A percentile compares a stretch with the other conserved stretches of the same genome.
Evolutionary conservation across 2,797 vertebrate genomes (phyloP).

Genomic region (Scomberomorus guttatus): DNA sequence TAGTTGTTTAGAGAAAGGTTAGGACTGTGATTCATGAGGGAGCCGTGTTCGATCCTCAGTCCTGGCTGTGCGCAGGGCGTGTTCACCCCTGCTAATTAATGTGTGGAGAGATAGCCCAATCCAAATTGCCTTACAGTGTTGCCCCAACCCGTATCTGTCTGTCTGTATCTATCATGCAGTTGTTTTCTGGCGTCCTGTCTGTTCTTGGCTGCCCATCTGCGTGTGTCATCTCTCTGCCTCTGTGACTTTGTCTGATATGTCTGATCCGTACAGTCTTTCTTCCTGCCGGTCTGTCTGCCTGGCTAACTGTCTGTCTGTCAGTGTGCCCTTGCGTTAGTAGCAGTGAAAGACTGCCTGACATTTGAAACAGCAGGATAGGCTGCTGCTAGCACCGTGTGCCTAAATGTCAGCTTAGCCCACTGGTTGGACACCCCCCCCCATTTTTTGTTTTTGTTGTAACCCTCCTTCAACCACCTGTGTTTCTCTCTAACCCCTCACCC

Average conservation of each 20-base stretch:
- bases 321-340: constrained; percentile 48
- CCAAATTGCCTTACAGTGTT: constrained; percentile 13
- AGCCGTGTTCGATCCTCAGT: neutral
- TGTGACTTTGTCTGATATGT: constrained; percentile 41
- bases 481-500: constrained; percentile 8
- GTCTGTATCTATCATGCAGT: neutral
- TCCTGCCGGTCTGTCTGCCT: constrained; percentile 20
- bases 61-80: neutral
- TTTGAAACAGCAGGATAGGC: constrained; percentile 69
- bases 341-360: constrained; percentile 70
- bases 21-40: neutral
- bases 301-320: constrained; percentile 41
- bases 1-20: neutral
- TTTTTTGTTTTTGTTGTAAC: constrained; percentile 34
- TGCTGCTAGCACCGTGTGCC: constrained; percentile 57
- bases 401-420: constrained; percentile 75
- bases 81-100: constrained; percentile 8
- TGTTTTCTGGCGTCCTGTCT: constrained; percentile 26
- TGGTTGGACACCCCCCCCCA: constrained; percentile 28
- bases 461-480: constrained; percentile 26
- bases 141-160: constrained; percentile 42
- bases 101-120: constrained; percentile 27
- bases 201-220: constrained; percentile 38
- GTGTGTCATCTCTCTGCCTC: constrained; percentile 14
- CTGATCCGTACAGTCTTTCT: constrained; percentile 9